These are phyloP conservation scores for Drosophila leonis DNA, from an alignment of 2,888 invertebrate genomes.

Conservation along the genomic window DNA sequence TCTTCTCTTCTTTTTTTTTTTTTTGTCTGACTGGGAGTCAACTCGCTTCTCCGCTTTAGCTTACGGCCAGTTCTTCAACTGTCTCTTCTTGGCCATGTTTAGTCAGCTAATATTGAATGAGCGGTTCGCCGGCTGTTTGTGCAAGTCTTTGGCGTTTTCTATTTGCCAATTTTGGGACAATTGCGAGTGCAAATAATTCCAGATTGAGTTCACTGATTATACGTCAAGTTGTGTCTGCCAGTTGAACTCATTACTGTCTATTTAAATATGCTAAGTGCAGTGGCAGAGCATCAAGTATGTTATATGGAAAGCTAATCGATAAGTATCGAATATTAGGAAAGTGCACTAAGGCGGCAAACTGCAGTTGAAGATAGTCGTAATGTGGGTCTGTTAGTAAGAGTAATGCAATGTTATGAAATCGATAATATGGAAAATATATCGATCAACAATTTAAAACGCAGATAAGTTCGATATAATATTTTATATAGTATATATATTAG, in stretches of 20 bases:
- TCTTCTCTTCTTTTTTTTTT: background rate
- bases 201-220: constrained; percentile 62
- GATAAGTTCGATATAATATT: background rate
- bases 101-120: constrained; percentile 54
- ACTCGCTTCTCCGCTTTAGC: constrained; percentile 21
- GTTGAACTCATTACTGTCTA: constrained; percentile 39
- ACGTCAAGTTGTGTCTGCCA: constrained; percentile 10
- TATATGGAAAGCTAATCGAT: constrained; percentile 3
- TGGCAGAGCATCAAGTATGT: background rate
- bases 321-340: background rate
- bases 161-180: constrained; percentile 61
- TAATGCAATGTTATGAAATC: too few species aligned
- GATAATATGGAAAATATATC: too few species aligned
- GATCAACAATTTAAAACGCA: background rate
- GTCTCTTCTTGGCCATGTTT: constrained; percentile 44
- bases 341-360: background rate
- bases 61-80: constrained; percentile 30
- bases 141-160: constrained; percentile 49
- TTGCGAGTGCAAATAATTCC: constrained; percentile 65
- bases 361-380: background rate
- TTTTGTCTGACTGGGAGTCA: constrained; percentile 22
- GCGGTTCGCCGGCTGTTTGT: constrained; percentile 22
- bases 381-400: background rate
- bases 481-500: background rate
- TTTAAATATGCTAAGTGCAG: constrained; percentile 5